Evolutionary conservation across 2,888 invertebrate genomes (phyloP).

Genomic region (Mermis nigrescens): DNA sequence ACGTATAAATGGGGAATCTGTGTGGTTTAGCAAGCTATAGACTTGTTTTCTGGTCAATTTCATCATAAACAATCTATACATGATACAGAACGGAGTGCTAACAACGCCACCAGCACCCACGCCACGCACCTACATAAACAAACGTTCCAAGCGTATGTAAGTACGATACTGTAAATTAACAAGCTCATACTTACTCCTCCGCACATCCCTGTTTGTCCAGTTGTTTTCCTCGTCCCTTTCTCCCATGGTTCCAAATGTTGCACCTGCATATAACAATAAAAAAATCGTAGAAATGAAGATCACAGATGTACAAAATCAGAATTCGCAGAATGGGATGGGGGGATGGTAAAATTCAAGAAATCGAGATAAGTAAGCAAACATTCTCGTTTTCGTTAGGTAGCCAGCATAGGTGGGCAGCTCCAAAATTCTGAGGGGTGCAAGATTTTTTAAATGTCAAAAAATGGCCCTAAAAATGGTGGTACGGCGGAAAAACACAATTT

Average conservation of each 20-base stretch:
- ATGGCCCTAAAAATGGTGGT: no score
- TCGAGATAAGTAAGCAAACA: no score
- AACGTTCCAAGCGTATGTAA: neutral
- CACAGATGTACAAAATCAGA: no score
- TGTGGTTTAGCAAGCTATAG: constrained; percentile 76
- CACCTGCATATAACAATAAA: constrained; percentile 37
- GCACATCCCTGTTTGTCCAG: constrained; percentile 99
- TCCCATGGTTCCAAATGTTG: constrained; percentile 97
- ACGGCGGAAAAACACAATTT: no score
- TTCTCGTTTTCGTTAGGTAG: no score
- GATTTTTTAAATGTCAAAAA: no score
- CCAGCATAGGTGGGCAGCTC: no score
- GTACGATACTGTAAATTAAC: neutral
- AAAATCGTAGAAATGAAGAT: neutral
- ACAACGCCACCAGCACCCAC: constrained; percentile 98
- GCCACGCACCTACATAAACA: constrained; percentile 55
- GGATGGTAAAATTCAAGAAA: no score
- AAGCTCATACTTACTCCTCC: constrained; percentile 62
- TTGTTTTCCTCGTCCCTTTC: constrained; percentile 85
- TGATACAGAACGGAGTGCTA: constrained; percentile 94
- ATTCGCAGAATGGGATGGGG: no score
- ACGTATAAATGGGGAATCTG: constrained; percentile 88
- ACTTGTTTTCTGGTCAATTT: constrained; percentile 92
- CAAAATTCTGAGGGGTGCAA: no score
- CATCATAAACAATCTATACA: constrained; percentile 89